Conservation (phyloP, 2,113 vertebrate genomes). For the Regulus satrapa region DNA sequence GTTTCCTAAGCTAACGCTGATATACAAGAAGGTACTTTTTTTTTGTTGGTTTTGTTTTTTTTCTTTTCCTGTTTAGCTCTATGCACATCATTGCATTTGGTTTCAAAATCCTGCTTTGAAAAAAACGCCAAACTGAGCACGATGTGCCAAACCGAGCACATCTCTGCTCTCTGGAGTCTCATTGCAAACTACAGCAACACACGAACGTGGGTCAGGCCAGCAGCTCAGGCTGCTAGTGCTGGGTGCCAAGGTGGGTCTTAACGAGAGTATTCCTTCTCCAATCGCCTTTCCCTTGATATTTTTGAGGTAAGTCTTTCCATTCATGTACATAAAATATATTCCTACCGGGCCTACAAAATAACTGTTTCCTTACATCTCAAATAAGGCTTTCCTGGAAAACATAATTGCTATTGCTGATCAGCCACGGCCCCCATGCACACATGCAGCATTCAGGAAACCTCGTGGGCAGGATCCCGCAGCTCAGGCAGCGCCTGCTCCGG, state of each 20-base stretch:
- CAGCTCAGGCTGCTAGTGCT: conserved; percentile 35
- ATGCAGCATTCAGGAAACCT: conserved; percentile 66
- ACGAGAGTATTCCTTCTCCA: background rate
- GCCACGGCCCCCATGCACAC: conserved; percentile 67
- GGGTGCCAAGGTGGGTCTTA: background rate
- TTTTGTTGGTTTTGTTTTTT: background rate
- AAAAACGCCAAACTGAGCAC: no score
- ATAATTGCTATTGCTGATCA: conserved; percentile 46
- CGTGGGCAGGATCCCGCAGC: background rate
- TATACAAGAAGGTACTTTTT: conserved; percentile 34
- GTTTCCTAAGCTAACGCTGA: conserved; percentile 28
- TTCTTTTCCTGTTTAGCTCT: conserved; percentile 30
- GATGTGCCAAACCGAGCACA: background rate
- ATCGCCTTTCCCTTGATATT: background rate
- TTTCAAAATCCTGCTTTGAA: conserved; percentile 48
- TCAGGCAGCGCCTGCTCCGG: background rate
- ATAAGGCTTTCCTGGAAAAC: conserved; percentile 71
- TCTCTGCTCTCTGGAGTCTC: background rate
- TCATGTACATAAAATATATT: background rate
- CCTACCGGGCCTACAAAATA: conserved; percentile 54
- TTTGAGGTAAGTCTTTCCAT: conserved; percentile 70
- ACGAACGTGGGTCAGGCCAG: background rate
- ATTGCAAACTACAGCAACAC: background rate
- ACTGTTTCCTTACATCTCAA: conserved; percentile 35
- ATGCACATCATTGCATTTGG: conserved; percentile 33